phyloP scores from a whole-genome alignment of 2,113 vertebrate genomes.

The Chloropsis hardwickii region DNA sequence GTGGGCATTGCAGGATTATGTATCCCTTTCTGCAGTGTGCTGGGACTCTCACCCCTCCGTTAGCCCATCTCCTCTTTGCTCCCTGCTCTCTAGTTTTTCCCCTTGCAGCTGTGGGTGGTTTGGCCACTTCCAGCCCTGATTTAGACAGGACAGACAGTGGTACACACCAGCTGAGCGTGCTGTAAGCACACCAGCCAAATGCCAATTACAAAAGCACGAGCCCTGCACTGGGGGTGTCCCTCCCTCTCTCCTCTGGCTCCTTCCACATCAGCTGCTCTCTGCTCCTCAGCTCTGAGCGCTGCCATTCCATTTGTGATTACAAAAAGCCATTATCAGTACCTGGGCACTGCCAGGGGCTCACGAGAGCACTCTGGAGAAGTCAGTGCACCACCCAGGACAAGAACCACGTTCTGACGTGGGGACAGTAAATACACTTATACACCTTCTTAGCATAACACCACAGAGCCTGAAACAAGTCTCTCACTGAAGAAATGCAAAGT shows the following conservation, averaged over 20 bases:
- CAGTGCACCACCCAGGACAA: neutral
- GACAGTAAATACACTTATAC: neutral
- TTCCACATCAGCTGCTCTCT: neutral
- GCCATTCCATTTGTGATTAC: neutral
- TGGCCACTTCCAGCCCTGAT: neutral
- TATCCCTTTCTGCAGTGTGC: neutral
- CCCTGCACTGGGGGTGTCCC: neutral
- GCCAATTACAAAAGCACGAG: rapidly evolving
- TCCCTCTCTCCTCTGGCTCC: neutral
- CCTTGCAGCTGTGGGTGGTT: neutral
- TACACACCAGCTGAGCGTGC: neutral
- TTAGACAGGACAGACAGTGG: neutral
- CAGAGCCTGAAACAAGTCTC: neutral
- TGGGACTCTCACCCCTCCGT: neutral
- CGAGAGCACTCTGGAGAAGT: neutral
- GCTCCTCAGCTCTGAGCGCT: neutral
- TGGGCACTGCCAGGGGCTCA: neutral
- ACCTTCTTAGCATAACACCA: neutral
- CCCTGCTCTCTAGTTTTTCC: neutral
- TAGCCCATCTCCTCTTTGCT: neutral
- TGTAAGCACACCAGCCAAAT: neutral
- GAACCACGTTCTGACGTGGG: neutral
- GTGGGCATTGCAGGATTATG: neutral
- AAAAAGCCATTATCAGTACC: neutral
- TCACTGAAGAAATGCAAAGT: neutral